These are phyloP conservation scores for Gadopsis bispinosus DNA, from an alignment of 2,797 vertebrate genomes.

Conservation along the genomic window DNA sequence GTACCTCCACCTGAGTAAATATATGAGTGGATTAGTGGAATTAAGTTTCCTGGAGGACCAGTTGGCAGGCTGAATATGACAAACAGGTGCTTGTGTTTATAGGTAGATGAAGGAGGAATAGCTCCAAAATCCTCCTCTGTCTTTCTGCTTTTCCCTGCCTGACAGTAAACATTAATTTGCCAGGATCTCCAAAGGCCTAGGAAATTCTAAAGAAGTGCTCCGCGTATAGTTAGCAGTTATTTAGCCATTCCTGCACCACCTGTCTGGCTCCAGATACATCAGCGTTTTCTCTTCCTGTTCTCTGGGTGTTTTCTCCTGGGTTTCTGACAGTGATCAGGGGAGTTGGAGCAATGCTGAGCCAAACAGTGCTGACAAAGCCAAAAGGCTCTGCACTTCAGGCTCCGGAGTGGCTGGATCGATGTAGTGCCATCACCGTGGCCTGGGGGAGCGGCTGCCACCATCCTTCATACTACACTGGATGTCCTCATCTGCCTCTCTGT, in stretches of 20 bases:
- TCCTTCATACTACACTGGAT: conserved; percentile 80
- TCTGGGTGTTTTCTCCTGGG: conserved; percentile 51
- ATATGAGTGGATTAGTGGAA: conserved; percentile 63
- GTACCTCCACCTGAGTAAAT: conserved; percentile 63
- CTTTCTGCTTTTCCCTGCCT: conserved; percentile 25
- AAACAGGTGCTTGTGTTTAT: conserved; percentile 65
- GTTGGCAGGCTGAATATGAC: conserved; percentile 59
- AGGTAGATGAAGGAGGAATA: conserved; percentile 46
- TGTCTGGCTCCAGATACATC: conserved; percentile 59
- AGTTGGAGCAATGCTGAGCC: conserved; percentile 67
- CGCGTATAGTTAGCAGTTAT: conserved; percentile 43
- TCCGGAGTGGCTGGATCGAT: conserved; percentile 80
- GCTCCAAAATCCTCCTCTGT: conserved; percentile 22
- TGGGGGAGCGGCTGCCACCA: conserved; percentile 74
- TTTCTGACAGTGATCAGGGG: conserved; percentile 73
- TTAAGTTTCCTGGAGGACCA: conserved; percentile 53
- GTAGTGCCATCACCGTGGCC: conserved; percentile 73
- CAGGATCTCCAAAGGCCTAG: conserved; percentile 34
- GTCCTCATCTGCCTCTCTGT: conserved; percentile 80
- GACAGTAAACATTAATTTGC: conserved; percentile 51
- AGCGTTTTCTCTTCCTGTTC: conserved; percentile 55
- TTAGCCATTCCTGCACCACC: conserved; percentile 42
- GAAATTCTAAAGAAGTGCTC: conserved; percentile 35
- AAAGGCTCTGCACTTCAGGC: conserved; percentile 75
- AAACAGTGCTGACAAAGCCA: conserved; percentile 82